Percentiles rank a stretch among this genome's conserved stretches.
These are phyloP conservation scores for Lucifuga dentata DNA, from an alignment of 2,113 vertebrate genomes.

Conservation along the genomic window DNA sequence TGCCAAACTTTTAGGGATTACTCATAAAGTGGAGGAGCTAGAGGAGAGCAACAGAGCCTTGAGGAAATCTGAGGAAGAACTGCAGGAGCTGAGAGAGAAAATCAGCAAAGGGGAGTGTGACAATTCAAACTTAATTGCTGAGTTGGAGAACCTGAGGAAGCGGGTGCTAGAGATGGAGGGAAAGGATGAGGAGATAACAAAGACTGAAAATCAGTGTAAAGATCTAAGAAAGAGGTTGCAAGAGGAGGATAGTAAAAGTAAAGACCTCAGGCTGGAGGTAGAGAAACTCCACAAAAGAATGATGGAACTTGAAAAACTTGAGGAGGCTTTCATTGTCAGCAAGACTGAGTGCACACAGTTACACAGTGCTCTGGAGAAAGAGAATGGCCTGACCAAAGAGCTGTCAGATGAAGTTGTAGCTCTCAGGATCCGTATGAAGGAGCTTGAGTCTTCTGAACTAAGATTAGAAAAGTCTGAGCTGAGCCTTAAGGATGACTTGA, in stretches of 20 bases:
- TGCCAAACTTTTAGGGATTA: constrained; percentile 87
- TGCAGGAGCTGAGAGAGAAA: constrained; percentile 91
- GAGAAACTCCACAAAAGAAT: constrained; percentile 95
- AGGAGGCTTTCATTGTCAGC: constrained; percentile 89
- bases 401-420: constrained; percentile 90
- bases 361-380: constrained; percentile 88
- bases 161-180: constrained; percentile 96
- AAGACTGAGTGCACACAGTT: constrained; percentile 91
- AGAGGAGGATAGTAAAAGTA: constrained; percentile 89
- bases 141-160: constrained; percentile 94
- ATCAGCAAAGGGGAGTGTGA: constrained; percentile 92
- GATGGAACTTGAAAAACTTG: constrained; percentile 91
- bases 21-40: constrained; percentile 90
- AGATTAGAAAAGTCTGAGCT: constrained; percentile 94
- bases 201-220: constrained; percentile 91
- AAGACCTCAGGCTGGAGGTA: constrained; percentile 90
- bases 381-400: constrained; percentile 91
- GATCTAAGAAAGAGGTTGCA: constrained; percentile 92
- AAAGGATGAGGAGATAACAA: constrained; percentile 96
- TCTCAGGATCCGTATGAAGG: constrained; percentile 93
- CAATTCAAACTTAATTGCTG: constrained; percentile 91
- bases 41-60: constrained; percentile 90
- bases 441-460: constrained; percentile 92
- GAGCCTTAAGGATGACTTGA: constrained; percentile 93
- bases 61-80: constrained; percentile 92